Conservation (phyloP, 30 jellyfish, hydroid and myxozoan species). For the Mastigias papua region DNA sequence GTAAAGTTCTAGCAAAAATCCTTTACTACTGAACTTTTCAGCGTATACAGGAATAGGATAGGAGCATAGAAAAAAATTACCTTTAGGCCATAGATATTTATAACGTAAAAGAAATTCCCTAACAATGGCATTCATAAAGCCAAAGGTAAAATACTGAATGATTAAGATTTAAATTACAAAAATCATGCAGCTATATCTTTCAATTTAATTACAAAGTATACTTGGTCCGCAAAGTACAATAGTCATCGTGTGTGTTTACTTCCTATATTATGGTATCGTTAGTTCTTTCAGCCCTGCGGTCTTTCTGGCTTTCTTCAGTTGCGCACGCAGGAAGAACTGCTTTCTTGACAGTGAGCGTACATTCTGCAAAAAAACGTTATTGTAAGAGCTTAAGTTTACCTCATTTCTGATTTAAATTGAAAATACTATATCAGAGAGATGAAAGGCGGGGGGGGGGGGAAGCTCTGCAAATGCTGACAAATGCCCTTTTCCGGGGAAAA, state of each 20-base stretch:
- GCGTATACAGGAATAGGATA: background rate
- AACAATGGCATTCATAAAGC: background rate
- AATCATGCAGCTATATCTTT: background rate
- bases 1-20: too few species aligned
- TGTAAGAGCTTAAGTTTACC: too few species aligned
- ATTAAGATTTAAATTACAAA: background rate
- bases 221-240: background rate
- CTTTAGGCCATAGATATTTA: background rate
- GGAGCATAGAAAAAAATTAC: background rate
- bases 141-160: background rate
- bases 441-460: too few species aligned
- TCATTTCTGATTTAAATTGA: too few species aligned
- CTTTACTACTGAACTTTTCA: too few species aligned
- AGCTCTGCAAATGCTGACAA: too few species aligned
- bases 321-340: conserved; percentile 94
- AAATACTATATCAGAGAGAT: too few species aligned
- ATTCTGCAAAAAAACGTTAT: conserved; percentile 63
- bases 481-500: too few species aligned
- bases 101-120: background rate
- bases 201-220: background rate
- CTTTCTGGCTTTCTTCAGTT: conserved; percentile 89
- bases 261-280: conserved; percentile 2
- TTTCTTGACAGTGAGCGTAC: conserved; percentile 91
- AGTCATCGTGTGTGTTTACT: background rate
- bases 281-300: conserved; percentile 82